These are phyloP conservation scores for Arctocebus calabarensis DNA, from an alignment of 2,797 vertebrate species.

Conservation along the genomic window DNA sequence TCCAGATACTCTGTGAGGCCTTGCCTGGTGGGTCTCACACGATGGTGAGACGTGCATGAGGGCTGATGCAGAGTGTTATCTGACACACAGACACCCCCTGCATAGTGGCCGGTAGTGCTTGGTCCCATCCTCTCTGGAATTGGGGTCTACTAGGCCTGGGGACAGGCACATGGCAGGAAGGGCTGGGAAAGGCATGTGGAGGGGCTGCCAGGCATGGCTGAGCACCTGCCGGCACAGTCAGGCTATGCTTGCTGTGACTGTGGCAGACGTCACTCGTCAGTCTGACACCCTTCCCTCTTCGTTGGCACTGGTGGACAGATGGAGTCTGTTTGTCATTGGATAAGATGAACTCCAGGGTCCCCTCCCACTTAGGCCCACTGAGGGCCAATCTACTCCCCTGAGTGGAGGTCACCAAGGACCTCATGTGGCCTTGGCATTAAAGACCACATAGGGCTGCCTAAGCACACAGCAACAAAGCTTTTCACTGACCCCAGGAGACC, in stretches of 20 bases:
- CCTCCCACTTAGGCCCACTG: no score
- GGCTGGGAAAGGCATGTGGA: neutral
- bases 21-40: fast-evolving
- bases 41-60: fast-evolving
- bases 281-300: neutral
- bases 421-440: fast-evolving
- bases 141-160: neutral
- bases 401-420: neutral
- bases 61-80: neutral
- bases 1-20: fast-evolving
- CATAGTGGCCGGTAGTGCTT: neutral
- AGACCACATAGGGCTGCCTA: fast-evolving
- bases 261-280: neutral
- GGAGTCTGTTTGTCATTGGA: neutral
- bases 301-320: fast-evolving
- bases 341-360: neutral
- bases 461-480: neutral
- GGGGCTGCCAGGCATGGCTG: no score
- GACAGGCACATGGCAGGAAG: neutral
- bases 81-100: neutral
- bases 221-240: neutral
- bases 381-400: neutral
- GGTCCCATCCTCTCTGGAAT: neutral
- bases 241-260: fast-evolving
- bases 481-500: neutral